phyloP scores from a whole-genome alignment of 2,888 invertebrate genomes.

The Heliconius erato region DNA sequence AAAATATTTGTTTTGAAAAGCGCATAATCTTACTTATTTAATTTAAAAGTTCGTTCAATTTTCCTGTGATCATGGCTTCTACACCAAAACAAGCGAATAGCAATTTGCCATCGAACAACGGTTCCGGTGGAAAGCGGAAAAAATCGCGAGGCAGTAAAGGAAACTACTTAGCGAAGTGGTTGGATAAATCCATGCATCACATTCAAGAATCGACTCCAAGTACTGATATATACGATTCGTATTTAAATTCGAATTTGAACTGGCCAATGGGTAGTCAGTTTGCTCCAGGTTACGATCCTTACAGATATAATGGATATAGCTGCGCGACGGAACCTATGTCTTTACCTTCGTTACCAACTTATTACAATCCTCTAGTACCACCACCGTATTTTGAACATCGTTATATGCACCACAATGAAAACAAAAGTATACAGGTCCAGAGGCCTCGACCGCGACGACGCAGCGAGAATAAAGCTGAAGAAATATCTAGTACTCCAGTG shows the following conservation, averaged over 20 bases:
- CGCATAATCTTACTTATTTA: background rate
- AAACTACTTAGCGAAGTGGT: slow-evolving; percentile 82
- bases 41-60: slow-evolving; percentile 35
- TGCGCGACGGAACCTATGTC: slow-evolving; percentile 87
- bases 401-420: slow-evolving; percentile 70
- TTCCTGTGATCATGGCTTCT: slow-evolving; percentile 73
- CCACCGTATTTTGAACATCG: slow-evolving; percentile 73
- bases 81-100: slow-evolving; percentile 80
- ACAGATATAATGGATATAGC: slow-evolving; percentile 83
- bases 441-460: slow-evolving; percentile 70
- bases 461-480: slow-evolving; percentile 69
- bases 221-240: slow-evolving; percentile 75
- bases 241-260: slow-evolving; percentile 66
- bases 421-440: slow-evolving; percentile 73
- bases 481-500: slow-evolving; percentile 65
- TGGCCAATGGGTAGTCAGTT: slow-evolving; percentile 74
- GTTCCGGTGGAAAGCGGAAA: slow-evolving; percentile 81
- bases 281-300: slow-evolving; percentile 77
- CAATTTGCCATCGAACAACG: slow-evolving; percentile 71
- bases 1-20: slow-evolving; percentile 9
- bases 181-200: slow-evolving; percentile 81
- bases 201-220: slow-evolving; percentile 74
- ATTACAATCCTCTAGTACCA: slow-evolving; percentile 74
- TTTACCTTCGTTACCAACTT: slow-evolving; percentile 87
- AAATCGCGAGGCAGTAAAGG: slow-evolving; percentile 78